Conservation (phyloP, 2,113 vertebrate genomes). For the Gallinago paraguaiae region DNA sequence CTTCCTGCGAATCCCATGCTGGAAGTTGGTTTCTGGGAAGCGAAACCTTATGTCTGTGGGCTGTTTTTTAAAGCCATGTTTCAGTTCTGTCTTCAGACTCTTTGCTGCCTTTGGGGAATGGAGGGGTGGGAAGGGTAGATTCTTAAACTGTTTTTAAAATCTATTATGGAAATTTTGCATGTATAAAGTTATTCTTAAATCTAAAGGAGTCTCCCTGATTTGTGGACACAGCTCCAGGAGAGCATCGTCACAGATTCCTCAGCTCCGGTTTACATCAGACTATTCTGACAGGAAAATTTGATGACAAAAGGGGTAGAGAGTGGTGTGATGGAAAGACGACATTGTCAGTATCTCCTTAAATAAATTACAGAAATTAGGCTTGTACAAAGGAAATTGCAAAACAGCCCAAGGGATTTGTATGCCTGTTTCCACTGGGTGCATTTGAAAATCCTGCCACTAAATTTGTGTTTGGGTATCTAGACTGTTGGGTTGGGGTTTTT, state of each 20-base stretch:
- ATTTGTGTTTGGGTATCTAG: not conserved
- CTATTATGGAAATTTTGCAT: constrained; percentile 65
- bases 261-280: constrained; percentile 11
- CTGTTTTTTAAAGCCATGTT: constrained; percentile 67
- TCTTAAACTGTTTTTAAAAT: constrained; percentile 61
- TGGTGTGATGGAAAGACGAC: not conserved
- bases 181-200: constrained; percentile 64
- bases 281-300: not conserved
- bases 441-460: constrained; percentile 22
- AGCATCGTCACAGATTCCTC: constrained; percentile 49
- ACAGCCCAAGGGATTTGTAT: not conserved
- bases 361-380: not conserved
- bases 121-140: constrained; percentile 56
- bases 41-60: constrained; percentile 53
- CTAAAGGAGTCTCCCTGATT: constrained; percentile 30
- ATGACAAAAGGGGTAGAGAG: not conserved
- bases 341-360: not conserved
- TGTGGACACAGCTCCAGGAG: constrained; percentile 57
- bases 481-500: not conserved
- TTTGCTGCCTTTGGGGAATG: constrained; percentile 63
- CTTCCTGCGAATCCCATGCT: constrained; percentile 69
- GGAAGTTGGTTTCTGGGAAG: constrained; percentile 72
- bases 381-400: constrained; percentile 3
- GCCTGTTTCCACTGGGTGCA: not conserved
- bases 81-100: constrained; percentile 65